These are phyloP conservation scores for Carassius auratus DNA, from an alignment of 2,113 vertebrate genomes.

Conservation along the genomic window DNA sequence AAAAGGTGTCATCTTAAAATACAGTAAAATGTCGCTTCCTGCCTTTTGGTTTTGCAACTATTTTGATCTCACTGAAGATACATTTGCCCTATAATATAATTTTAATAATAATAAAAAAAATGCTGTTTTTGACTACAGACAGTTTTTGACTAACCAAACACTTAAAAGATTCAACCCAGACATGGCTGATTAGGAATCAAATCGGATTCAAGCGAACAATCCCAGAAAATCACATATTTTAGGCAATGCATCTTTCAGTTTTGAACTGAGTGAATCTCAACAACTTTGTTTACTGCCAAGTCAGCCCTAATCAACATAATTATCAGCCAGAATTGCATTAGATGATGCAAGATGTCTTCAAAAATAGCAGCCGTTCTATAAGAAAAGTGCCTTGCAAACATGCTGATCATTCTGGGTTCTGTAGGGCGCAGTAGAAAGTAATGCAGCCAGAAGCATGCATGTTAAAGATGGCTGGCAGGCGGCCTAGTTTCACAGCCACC, in stretches of 20 bases:
- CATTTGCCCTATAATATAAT: too few species aligned
- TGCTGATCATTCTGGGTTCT: neutral
- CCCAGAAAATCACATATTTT: too few species aligned
- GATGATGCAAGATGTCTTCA: neutral
- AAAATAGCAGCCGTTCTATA: neutral
- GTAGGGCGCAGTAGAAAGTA: constrained; percentile 5
- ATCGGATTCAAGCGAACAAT: neutral
- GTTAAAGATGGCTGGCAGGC: constrained; percentile 36
- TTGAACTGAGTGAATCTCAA: neutral
- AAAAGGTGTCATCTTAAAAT: neutral
- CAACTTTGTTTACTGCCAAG: constrained; percentile 27
- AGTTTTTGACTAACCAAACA: neutral
- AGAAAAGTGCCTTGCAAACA: neutral
- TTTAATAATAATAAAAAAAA: too few species aligned
- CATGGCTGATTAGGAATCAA: neutral
- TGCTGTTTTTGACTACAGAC: neutral
- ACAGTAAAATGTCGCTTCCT: neutral
- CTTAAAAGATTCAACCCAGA: neutral
- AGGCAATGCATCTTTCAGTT: neutral
- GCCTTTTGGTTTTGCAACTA: neutral
- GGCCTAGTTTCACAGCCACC: constrained; percentile 39
- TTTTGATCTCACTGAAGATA: neutral
- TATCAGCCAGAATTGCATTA: neutral
- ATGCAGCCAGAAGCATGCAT: neutral
- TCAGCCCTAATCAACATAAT: constrained; percentile 12